Base-by-base conservation (phyloP, 2,888 invertebrate species). In the Rosalia funebris region DNA sequence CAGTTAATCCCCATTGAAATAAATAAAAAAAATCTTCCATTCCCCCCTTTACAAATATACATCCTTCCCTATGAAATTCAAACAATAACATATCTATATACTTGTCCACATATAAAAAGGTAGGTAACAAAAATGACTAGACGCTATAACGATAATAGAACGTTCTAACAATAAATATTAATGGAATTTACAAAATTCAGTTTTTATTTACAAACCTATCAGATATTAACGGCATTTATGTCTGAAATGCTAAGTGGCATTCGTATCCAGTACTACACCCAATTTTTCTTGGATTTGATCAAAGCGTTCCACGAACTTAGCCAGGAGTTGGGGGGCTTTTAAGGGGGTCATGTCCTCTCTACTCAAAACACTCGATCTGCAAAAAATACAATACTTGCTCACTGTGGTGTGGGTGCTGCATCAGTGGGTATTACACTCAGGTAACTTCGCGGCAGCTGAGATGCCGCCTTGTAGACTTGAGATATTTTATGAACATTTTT, bases 221-320 rank as follows among this genome's bases (percentile, higher is more conserved):
- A 9, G 14, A 11, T 12, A 12, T 12, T 25, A 14, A n/a, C n/a
- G 11, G 25, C 25, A 25, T 3, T 25, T 7, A 25, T 5, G 25
- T n/a, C 5, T 7, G 19, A 11, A 14, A 11, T 10, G 25, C 45
- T 62, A 61, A 17, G 61, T 39, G 3, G 52, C 36, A 10, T 63
- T 57, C 1, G 57, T 42, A 12, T 65, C 62, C 2, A 63, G 42
- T 4, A 58, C 63, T 11, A 69, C 45, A 17, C 70, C 79, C 39
- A 81, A 70, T 59, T 74, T 77, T 53, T 80, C 77, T 66, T 81
- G 79, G 9, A 82, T 79, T 58, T 77, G 75, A 54, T 81, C 78
- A 53, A 81, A 78, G 60, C 81, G 69, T 41, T 81, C 80, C 3
- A 77, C 69, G 56, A 80, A 81, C 46, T 79, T 75, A 11, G 76